These are phyloP conservation scores for Pollimyrus isidori DNA, from an alignment of 2,113 vertebrate genomes.

Conservation along the genomic window DNA sequence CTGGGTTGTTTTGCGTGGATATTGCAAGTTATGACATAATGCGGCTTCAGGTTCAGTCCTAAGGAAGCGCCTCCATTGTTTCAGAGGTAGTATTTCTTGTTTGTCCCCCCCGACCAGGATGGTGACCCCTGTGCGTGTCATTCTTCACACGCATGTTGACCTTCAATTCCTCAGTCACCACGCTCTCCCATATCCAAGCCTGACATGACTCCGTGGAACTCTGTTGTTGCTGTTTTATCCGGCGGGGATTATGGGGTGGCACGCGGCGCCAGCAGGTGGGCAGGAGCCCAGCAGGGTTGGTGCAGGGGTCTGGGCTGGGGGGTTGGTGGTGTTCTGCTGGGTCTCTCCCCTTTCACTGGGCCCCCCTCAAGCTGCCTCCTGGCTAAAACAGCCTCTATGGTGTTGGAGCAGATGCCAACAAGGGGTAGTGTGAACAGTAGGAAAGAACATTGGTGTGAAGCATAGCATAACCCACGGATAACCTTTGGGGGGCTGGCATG, in stretches of 20 bases:
- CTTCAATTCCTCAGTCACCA: background rate
- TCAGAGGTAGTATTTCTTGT: background rate
- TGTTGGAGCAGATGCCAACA: background rate
- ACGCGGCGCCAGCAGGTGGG: conserved; percentile 15
- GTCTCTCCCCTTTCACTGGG: background rate
- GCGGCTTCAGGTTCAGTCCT: background rate
- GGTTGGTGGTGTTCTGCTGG: background rate
- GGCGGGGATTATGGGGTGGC: conserved; percentile 10
- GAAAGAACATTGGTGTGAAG: background rate
- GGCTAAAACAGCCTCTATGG: background rate
- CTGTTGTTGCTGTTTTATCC: conserved; percentile 7
- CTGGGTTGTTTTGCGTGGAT: background rate
- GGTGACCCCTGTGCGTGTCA: background rate
- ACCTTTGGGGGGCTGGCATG: background rate
- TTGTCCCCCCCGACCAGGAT: background rate
- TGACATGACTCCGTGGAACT: background rate
- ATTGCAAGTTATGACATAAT: background rate
- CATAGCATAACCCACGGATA: background rate
- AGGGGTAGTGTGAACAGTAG: background rate
- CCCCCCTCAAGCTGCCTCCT: background rate
- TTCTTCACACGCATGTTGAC: background rate
- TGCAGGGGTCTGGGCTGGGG: background rate
- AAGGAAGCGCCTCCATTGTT: background rate
- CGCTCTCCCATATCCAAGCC: background rate
- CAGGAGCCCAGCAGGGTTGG: background rate